Evolutionary conservation across 2,797 vertebrate genomes (phyloP), one percentile per base, ranked within the genome.

Genomic region (Rhinatrema bivittatum): DNA sequence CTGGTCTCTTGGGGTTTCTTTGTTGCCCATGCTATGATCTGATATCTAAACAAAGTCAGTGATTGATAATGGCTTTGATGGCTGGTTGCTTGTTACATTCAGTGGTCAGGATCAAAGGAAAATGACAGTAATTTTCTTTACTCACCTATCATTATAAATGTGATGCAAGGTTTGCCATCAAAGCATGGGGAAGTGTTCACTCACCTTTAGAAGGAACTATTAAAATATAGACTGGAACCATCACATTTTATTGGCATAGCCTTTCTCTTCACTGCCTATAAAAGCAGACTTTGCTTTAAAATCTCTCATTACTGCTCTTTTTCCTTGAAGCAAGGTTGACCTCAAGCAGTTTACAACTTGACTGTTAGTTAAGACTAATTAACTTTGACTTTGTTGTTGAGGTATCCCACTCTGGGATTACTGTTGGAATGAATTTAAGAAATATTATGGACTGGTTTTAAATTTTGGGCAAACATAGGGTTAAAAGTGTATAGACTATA

Each of bases 231-330:
- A 66, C 81, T 62, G 60, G 65, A 72, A 67, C 68, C 52, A 68
- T 65, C 65, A 64, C 56, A 49, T 78, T 81, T 85, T 85, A 84
- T 82, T 79, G 73, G 77, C 65, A 77, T 84, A 79, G 75, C 76
- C 82, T 78, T 77, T 79, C 59, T 39, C 60, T 79, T 76, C 76
- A 76, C 73, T 74, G 63, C 70, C 78, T 78, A 75, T 84, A 80
- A 84, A 84, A 84, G 72, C 68, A 81, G 75, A 76, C 70, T 72
- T 39, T 59, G 52, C 65, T 74, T 78, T 82, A 78, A 82, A 82
- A 74, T 33, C 63, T 65, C 62, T 68, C 65, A 59, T 72, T 75
- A 71, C 79, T 66, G 73, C 65, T 73, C 63, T 68, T 77, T 78
- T 76, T 81, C 60, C 63, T 71, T 63, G 60, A 57, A 65, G 68